A percentile compares a stretch with the other conserved stretches of the same genome.
Evolutionary conservation across 2,113 vertebrate species (phyloP).

Genomic region (Fregata magnificens): DNA sequence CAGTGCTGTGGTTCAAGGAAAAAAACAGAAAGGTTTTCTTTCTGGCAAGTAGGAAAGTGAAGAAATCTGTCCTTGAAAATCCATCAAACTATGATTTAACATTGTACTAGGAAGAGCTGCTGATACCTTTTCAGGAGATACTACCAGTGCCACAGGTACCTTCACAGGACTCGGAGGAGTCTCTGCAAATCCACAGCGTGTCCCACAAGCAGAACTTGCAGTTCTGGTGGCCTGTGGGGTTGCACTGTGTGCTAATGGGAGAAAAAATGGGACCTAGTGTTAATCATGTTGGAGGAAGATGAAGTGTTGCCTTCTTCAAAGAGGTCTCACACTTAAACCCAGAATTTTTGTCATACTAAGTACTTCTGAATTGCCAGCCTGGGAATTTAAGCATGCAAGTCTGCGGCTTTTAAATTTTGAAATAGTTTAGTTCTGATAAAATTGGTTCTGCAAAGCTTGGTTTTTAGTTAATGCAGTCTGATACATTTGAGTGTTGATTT

Average conservation of each 20-base stretch:
- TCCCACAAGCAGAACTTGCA: background rate
- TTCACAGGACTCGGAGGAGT: background rate
- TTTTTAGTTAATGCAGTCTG: conserved; percentile 4
- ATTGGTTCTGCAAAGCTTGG: conserved; percentile 13
- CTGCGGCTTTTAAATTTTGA: background rate
- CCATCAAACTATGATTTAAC: fast-evolving
- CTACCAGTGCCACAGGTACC: background rate
- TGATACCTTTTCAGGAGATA: background rate
- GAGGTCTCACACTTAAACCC: background rate
- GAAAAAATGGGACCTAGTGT: background rate
- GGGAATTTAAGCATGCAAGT: background rate
- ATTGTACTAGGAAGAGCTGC: background rate
- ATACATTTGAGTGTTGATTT: conserved; percentile 12
- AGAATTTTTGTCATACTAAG: background rate
- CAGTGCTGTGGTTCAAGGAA: background rate
- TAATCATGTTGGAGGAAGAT: background rate
- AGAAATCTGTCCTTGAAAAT: background rate
- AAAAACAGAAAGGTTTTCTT: background rate
- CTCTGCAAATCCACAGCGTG: fast-evolving
- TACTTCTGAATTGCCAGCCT: background rate
- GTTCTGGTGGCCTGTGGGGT: fast-evolving
- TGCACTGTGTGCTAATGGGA: fast-evolving
- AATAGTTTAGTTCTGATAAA: background rate
- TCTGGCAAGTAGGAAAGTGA: background rate
- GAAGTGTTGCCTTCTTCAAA: background rate